Evolutionary conservation across 2,888 invertebrate genomes (phyloP).

Genomic region (Acholoe squamosa): DNA sequence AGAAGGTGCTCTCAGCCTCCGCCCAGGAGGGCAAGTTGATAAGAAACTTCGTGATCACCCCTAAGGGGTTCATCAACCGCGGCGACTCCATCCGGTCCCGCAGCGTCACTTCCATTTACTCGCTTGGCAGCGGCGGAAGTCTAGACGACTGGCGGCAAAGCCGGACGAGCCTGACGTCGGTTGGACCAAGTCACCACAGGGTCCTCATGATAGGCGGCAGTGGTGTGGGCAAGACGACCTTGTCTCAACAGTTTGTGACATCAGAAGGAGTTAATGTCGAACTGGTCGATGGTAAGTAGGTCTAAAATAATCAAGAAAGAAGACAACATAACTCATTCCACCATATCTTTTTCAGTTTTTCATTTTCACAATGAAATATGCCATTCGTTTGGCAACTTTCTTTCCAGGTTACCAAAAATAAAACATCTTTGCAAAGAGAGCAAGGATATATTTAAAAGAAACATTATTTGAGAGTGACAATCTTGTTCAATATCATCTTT

Average conservation of each 20-base stretch:
- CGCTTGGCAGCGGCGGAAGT: constrained; percentile 66
- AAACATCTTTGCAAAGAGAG: too few relatives aligned
- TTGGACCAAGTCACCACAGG: constrained; percentile 85
- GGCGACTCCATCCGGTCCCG: constrained; percentile 94
- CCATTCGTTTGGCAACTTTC: too few relatives aligned
- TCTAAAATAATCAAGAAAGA: too few relatives aligned
- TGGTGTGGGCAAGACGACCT: constrained; percentile 88
- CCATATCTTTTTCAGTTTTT: too few relatives aligned
- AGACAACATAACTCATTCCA: too few relatives aligned
- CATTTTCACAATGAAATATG: too few relatives aligned
- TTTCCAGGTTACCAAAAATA: too few relatives aligned
- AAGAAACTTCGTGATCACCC: constrained; percentile 96
- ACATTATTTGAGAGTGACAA: too few relatives aligned
- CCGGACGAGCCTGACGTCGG: constrained; percentile 89
- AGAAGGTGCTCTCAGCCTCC: background rate
- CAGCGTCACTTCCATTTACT: constrained; percentile 85
- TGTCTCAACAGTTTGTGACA: constrained; percentile 88
- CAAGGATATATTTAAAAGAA: too few relatives aligned
- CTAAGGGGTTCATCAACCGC: constrained; percentile 94
- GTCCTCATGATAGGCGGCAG: constrained; percentile 88
- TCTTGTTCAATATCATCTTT: too few relatives aligned
- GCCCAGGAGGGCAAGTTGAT: constrained; percentile 87
- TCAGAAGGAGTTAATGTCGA: constrained; percentile 85
- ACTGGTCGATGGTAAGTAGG: constrained; percentile 30
- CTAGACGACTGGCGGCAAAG: constrained; percentile 85